Conservation (phyloP, 2,888 invertebrate genomes). For the Atrina japonica region DNA sequence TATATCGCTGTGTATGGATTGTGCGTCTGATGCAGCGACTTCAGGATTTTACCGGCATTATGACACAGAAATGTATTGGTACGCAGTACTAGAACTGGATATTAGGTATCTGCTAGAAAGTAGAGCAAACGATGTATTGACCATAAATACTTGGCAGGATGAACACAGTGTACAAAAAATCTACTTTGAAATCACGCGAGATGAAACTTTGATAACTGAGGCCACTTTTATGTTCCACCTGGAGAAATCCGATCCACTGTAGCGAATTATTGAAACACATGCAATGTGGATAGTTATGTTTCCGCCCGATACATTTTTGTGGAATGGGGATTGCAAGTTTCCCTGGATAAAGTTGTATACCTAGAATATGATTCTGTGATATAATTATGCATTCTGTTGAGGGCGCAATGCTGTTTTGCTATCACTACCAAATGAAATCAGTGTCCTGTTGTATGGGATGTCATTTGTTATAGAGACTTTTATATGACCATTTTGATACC, state of each 20-base stretch:
- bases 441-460: too few relatives aligned
- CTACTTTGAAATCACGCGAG: constrained; percentile 1
- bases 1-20: neutral
- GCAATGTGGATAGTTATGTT: too few relatives aligned
- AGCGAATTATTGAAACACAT: too few relatives aligned
- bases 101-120: neutral
- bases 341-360: too few relatives aligned
- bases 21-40: neutral
- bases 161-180: neutral
- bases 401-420: too few relatives aligned
- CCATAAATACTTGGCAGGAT: neutral
- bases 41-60: constrained; percentile 1
- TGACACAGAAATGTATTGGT: constrained; percentile 1
- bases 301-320: too few relatives aligned
- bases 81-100: constrained; percentile 3
- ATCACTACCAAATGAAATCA: too few relatives aligned
- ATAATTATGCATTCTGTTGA: too few relatives aligned
- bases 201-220: neutral
- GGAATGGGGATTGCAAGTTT: too few relatives aligned
- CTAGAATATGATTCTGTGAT: too few relatives aligned
- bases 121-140: neutral
- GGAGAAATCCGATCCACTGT: neutral
- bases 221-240: neutral
- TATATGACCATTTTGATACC: too few relatives aligned
- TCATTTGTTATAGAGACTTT: too few relatives aligned